These are phyloP conservation scores for Triplophysa bombifrons DNA, from an alignment of 2,797 vertebrate genomes.

Conservation along the genomic window DNA sequence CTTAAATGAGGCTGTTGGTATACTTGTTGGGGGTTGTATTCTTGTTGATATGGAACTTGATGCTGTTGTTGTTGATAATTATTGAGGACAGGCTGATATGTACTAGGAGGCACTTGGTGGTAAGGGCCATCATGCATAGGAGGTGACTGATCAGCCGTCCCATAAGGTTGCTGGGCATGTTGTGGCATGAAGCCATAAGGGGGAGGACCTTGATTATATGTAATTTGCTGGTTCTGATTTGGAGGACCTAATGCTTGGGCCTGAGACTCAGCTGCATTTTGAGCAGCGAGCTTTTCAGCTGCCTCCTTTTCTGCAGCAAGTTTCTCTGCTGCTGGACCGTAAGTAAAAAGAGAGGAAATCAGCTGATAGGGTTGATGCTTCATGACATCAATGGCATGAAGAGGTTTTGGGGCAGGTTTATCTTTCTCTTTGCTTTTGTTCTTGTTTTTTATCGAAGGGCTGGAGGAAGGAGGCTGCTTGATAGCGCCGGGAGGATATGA, in stretches of 20 bases:
- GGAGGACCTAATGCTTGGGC: slow-evolving; percentile 59
- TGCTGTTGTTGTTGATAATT: slow-evolving; percentile 67
- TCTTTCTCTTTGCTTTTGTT: slow-evolving; percentile 81
- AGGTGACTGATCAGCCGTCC: slow-evolving; percentile 73
- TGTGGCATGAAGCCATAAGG: slow-evolving; percentile 72
- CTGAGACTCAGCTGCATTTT: slow-evolving; percentile 57
- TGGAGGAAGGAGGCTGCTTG: slow-evolving; percentile 78
- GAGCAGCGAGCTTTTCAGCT: slow-evolving; percentile 55
- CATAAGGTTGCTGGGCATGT: slow-evolving; percentile 77
- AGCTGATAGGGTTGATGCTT: slow-evolving; percentile 98
- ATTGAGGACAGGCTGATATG: slow-evolving; percentile 70
- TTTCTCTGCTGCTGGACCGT: slow-evolving; percentile 81
- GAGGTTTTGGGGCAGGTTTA: slow-evolving; percentile 87
- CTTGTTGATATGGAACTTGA: slow-evolving; percentile 65
- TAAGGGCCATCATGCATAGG: slow-evolving; percentile 72
- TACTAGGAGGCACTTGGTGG: slow-evolving; percentile 66
- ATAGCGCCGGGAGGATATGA: slow-evolving; percentile 89
- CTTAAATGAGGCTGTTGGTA: slow-evolving; percentile 67
- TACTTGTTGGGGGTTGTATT: slow-evolving; percentile 63
- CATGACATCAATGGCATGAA: slow-evolving; percentile 95
- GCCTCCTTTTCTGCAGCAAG: slow-evolving; percentile 58
- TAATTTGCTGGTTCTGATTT: slow-evolving; percentile 76
- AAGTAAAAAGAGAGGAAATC: slow-evolving; percentile 92
- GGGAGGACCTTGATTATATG: slow-evolving; percentile 70
- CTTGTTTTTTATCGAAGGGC: slow-evolving; percentile 76